Percentiles rank a stretch among this genome's conserved stretches.
phyloP scores from a whole-genome alignment of 2,888 invertebrate genomes.

The Rhynchonema sp. region DNA sequence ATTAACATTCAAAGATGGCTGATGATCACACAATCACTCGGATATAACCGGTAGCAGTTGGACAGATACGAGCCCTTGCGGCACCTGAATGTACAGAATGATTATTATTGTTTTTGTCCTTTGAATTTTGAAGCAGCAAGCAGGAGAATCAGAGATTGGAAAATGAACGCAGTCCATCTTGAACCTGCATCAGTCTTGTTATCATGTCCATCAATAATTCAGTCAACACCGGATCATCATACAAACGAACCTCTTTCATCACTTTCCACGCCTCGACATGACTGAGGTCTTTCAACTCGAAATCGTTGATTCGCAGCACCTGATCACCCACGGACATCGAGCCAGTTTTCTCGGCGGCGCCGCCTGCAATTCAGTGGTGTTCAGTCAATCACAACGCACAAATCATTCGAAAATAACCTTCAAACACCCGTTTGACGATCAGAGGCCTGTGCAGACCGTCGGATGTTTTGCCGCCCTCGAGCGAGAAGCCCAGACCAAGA shows the following conservation, averaged over 20 bases:
- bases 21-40: too few species aligned
- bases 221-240: too few species aligned
- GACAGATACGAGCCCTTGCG: background rate
- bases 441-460: background rate
- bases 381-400: background rate
- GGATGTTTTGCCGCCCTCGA: background rate
- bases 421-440: background rate
- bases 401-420: background rate
- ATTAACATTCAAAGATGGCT: too few species aligned
- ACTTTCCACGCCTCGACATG: conserved; percentile 82
- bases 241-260: conserved; percentile 47
- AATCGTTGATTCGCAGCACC: conserved; percentile 59
- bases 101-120: too few species aligned
- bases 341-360: conserved; percentile 67
- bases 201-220: too few species aligned
- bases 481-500: background rate
- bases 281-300: conserved; percentile 59
- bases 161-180: too few species aligned
- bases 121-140: too few species aligned
- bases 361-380: conserved; percentile 42
- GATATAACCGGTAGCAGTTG: background rate
- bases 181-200: too few species aligned
- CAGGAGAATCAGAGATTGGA: too few species aligned
- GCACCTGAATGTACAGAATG: too few species aligned
- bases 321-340: conserved; percentile 65